Base-by-base conservation (phyloP, 53 echinoderm and acorn worm species). In the Holothuria leucospilota region DNA sequence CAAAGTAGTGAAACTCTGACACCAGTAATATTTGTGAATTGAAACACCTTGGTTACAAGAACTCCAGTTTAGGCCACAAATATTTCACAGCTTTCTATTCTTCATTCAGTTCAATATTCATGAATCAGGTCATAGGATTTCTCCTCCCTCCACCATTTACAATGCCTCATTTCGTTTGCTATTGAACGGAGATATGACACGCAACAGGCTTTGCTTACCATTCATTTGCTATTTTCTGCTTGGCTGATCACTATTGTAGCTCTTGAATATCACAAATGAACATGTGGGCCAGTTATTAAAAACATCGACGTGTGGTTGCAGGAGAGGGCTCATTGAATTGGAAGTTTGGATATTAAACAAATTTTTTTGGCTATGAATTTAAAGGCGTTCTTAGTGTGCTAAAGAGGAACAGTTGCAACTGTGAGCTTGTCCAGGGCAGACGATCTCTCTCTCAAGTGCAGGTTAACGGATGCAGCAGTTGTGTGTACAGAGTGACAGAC, bases 261-360 rank as follows among this genome's bases (percentile, higher is more conserved):
- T 71, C 26, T 20, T 75, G 75, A 75, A 75, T 56, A 75, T 75
- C 75, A 75, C 75, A 75, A 75, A 49, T 49, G 75, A 75, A 75
- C 75, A 75, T 75, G 75, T 75, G 75, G 75, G 52, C 75, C 51
- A 75, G 75, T 75, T 75, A 75, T 75, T 75, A 75, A 49, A 75
- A 75, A 75, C 51, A 42, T 75, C 51, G 23, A 75, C 53, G 75
- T 75, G 75, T 75, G 51, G 49, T 24, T 24, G 75, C 52, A 23
- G 38, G 39, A 27, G 51, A 52, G 26, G 75, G 75, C 46, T 49
- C n/a, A 52, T 51, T 75, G 75, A 75, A 75, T 75, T n/a, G 51
- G 25, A 52, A 14, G 56, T 56, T 75, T 49, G 49, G 75, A 75
- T 75, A 75, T 75, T 46, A 49, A 75, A 51, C 75, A 75, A 51